Base-by-base conservation (phyloP, 2,113 vertebrate species). In the Dipodomys merriami region DNA sequence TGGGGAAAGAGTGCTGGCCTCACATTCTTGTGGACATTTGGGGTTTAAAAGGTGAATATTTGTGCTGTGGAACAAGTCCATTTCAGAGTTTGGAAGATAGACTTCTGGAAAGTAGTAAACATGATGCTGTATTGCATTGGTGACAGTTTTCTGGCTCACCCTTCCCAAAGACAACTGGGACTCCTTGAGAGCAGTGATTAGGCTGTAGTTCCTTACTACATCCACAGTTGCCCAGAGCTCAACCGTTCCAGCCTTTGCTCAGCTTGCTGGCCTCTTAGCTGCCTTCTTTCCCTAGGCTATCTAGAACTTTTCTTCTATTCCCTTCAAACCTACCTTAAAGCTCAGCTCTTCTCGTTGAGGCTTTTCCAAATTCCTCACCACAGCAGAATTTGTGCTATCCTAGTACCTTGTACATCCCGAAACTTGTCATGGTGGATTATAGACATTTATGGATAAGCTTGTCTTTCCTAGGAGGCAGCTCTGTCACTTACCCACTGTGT, bases 1-100 rank as follows among this genome's bases (percentile, higher is more conserved):
- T 96, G 85, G 93, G 91, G 53, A 93, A 83, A 91, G 87, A 91
- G 74, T 83, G 39, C 74, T 90, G n/a, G 85, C 82, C 72, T 94
- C 82, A 93, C 91, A 90, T 94, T 90, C 91, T 93, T 53, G 62
- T 84, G 35, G 74, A 49, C 86, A 86, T 87, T 87, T 35, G 29
- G 83, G 69, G 81, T 89, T 95, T 92, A 79, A 33, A 93, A 53
- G 60, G 81, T 18, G 27, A 78, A 62, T 91, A 25, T 95, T 83
- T 93, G 74, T 91, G 88, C 79, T 88, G 82, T 91, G 64, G 77
- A 88, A 69, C 85, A 89, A 85, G 35, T 83, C 83, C 67, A 25
- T 89, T 74, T 83, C 71, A 89, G 85, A 79, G 67, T 62, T 80
- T 92, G 35, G 85, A 62, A 84, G 86, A 93, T 15, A 57, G 57